phyloP scores from a whole-genome alignment of 2,888 invertebrate genomes.

The Limnephilus auricula region DNA sequence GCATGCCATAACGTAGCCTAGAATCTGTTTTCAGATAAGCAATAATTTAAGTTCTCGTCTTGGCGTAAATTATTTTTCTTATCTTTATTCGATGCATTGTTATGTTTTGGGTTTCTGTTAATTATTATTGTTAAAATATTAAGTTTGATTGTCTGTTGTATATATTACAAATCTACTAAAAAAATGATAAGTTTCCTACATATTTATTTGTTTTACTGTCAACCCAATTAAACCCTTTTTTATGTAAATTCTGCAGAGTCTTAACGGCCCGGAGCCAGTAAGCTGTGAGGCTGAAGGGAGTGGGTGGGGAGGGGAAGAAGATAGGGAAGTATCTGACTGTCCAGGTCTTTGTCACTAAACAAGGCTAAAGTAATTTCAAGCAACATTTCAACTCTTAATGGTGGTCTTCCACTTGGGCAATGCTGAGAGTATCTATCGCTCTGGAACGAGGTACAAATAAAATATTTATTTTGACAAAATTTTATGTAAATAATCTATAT shows the following conservation, averaged over 20 bases:
- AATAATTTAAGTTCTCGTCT: not conserved
- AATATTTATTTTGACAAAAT: not conserved
- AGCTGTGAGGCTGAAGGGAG: not conserved
- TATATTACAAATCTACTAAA: not conserved
- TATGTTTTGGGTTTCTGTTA: not conserved
- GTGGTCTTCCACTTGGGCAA: not conserved
- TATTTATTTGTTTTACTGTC: not conserved
- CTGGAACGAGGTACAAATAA: not conserved
- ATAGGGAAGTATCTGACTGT: not conserved
- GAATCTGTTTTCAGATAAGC: not conserved
- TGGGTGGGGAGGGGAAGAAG: not conserved
- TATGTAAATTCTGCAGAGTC: not conserved
- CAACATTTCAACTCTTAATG: not conserved
- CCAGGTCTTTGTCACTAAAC: not conserved
- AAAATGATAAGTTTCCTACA: not conserved
- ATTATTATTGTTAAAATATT: not conserved
- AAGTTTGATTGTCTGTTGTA: not conserved
- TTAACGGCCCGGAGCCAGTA: not conserved
- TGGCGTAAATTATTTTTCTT: not conserved
- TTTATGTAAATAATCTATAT: not conserved
- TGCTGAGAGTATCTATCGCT: not conserved
- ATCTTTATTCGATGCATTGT: not conserved
- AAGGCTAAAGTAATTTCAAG: not conserved
- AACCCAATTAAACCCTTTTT: not conserved
- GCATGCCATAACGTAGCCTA: too few species aligned